Evolutionary conservation across 2,888 invertebrate species (phyloP).

Genomic region (Apamea anceps): DNA sequence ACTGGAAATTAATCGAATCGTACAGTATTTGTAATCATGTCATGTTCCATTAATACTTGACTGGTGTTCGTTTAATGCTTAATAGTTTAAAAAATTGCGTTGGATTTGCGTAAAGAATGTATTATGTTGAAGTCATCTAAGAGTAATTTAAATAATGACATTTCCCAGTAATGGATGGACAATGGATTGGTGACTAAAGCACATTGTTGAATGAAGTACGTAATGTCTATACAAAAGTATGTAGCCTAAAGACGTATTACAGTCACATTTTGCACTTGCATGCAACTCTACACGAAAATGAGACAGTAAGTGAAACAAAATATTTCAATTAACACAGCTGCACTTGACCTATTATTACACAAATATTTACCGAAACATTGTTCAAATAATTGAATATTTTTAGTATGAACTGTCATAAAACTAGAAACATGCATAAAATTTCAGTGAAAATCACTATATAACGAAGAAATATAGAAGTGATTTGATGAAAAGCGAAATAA

Average conservation of each 20-base stretch:
- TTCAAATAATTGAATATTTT: neutral
- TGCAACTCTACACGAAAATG: conserved; percentile 8
- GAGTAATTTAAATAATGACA: conserved; percentile 19
- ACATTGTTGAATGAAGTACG: conserved; percentile 34
- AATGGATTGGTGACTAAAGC: conserved; percentile 37
- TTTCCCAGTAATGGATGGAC: conserved; percentile 8
- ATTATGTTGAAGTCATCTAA: conserved; percentile 10
- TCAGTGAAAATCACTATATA: conserved; percentile 16
- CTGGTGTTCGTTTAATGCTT: conserved; percentile 7
- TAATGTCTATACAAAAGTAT: neutral
- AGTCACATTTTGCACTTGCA: neutral
- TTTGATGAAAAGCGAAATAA: conserved; percentile 16
- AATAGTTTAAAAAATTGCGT: conserved; percentile 13
- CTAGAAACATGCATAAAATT: conserved; percentile 20
- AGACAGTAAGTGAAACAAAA: conserved; percentile 3
- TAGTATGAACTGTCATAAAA: conserved; percentile 2
- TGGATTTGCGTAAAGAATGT: conserved; percentile 9
- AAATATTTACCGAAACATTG: neutral
- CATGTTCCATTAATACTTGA: conserved; percentile 29
- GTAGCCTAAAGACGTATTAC: neutral
- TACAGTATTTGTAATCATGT: conserved; percentile 31
- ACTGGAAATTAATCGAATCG: conserved; percentile 42
- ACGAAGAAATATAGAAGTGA: conserved; percentile 10
- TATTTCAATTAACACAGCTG: neutral
- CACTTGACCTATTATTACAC: conserved; percentile 15